A percentile compares a stretch with the other conserved stretches of the same genome.
phyloP scores from a whole-genome alignment of 2,888 invertebrate species.

The Coelopa pilipes region DNA sequence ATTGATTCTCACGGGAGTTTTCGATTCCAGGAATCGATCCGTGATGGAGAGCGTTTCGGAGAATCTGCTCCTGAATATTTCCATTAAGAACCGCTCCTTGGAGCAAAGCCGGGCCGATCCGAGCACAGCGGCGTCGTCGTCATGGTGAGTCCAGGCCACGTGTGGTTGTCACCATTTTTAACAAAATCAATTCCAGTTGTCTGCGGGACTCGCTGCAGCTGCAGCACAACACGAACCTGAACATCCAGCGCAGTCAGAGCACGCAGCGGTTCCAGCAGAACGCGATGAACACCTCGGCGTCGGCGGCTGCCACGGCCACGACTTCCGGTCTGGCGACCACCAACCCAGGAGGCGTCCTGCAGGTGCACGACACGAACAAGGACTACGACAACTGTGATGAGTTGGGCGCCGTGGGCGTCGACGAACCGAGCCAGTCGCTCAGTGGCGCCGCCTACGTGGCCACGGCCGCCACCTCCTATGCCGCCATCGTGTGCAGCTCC shows the following conservation, averaged over 20 bases:
- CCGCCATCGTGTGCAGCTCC: not conserved
- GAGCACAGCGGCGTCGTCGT: conserved; percentile 56
- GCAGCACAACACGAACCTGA: conserved; percentile 67
- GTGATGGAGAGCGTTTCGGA: conserved; percentile 67
- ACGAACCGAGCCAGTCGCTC: not conserved
- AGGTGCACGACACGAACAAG: conserved; percentile 57
- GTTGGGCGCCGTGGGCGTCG: conserved; percentile 44
- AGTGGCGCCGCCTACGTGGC: not conserved
- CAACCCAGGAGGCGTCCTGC: too few relatives aligned
- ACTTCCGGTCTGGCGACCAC: conserved; percentile 35
- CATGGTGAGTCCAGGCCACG: not conserved
- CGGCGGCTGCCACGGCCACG: conserved; percentile 28
- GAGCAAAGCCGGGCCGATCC: conserved; percentile 62
- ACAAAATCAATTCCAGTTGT: conserved; percentile 53
- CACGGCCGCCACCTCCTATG: not conserved
- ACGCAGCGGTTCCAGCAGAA: conserved; percentile 64
- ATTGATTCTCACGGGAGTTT: not conserved
- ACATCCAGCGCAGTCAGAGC: conserved; percentile 67
- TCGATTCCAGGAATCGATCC: conserved; percentile 60
- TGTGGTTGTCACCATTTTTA: not conserved
- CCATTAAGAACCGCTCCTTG: conserved; percentile 66
- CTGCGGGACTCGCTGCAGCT: conserved; percentile 65
- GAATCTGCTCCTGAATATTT: conserved; percentile 65
- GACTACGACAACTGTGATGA: conserved; percentile 54
- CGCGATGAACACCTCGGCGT: conserved; percentile 52